Evolutionary conservation across 92 coral and sea anemone genomes (phyloP).

Genomic region (Umimayanthus kanabou): DNA sequence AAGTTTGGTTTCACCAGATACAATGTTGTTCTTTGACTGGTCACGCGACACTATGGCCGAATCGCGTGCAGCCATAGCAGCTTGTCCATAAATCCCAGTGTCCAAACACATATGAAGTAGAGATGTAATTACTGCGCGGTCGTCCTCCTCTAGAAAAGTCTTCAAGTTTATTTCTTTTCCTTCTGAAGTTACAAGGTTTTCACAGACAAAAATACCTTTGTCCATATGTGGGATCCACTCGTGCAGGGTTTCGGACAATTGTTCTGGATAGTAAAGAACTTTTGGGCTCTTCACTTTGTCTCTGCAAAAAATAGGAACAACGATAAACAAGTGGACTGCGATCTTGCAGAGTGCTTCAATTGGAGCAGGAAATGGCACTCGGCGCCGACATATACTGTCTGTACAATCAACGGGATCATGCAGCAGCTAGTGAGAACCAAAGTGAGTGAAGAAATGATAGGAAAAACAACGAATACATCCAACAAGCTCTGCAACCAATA

Average conservation of each 20-base stretch:
- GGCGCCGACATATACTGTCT: too few species aligned
- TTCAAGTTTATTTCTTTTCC: slow-evolving; percentile 35
- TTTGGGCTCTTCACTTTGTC: slow-evolving; percentile 63
- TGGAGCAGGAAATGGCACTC: too few species aligned
- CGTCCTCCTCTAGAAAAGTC: slow-evolving; percentile 47
- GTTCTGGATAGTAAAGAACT: slow-evolving; percentile 47
- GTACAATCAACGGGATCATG: too few species aligned
- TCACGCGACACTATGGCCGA: background rate
- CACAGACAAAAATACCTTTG: slow-evolving; percentile 29
- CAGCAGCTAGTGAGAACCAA: too few species aligned
- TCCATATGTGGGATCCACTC: slow-evolving; percentile 50
- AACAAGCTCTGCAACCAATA: too few species aligned
- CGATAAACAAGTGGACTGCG: background rate
- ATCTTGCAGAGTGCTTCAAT: too few species aligned
- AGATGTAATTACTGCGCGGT: slow-evolving; percentile 45
- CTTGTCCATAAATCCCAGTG: slow-evolving; percentile 58
- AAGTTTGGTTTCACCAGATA: background rate
- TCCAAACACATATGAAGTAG: slow-evolving; percentile 76
- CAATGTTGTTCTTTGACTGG: background rate
- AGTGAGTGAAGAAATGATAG: too few species aligned
- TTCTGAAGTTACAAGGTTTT: slow-evolving; percentile 15
- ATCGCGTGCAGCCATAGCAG: background rate
- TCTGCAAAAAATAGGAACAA: slow-evolving; percentile 47
- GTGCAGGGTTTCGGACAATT: slow-evolving; percentile 24
- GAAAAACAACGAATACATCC: too few species aligned